A percentile compares a stretch with the other conserved stretches of the same genome.
Conservation (phyloP, 2,113 vertebrate genomes). For the Callocephalon fimbriatum region DNA sequence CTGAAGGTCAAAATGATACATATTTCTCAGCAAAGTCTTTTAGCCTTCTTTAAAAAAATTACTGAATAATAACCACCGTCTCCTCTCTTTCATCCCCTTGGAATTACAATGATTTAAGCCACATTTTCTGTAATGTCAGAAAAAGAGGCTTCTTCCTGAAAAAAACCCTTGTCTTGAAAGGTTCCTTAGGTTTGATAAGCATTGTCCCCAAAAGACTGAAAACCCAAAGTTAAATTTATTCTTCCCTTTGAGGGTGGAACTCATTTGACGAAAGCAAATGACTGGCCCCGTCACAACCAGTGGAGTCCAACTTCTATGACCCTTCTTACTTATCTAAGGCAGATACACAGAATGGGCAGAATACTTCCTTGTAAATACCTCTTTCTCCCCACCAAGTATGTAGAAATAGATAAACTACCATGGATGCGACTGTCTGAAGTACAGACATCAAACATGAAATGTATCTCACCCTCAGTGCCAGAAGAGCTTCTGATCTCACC, state of each 20-base stretch:
- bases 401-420: neutral
- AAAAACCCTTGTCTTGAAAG: neutral
- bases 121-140: neutral
- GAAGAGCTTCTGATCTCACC: neutral
- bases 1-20: neutral
- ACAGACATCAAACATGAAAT: neutral
- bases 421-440: neutral
- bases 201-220: neutral
- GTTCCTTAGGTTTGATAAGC: neutral
- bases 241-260: neutral
- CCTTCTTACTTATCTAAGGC: neutral
- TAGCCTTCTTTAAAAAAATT: neutral
- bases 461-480: neutral
- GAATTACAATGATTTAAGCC: neutral
- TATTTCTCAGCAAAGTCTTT: neutral
- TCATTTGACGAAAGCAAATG: fast-evolving
- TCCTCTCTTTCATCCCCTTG: neutral
- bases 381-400: neutral
- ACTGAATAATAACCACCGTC: neutral
- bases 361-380: neutral
- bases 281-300: neutral
- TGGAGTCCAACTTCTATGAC: fast-evolving
- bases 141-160: neutral
- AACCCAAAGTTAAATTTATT: neutral
- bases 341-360: neutral